Percentiles rank a stretch among this genome's conserved stretches.
Conservation (phyloP, 2,888 invertebrate genomes). For the Tortricodes alternella region DNA sequence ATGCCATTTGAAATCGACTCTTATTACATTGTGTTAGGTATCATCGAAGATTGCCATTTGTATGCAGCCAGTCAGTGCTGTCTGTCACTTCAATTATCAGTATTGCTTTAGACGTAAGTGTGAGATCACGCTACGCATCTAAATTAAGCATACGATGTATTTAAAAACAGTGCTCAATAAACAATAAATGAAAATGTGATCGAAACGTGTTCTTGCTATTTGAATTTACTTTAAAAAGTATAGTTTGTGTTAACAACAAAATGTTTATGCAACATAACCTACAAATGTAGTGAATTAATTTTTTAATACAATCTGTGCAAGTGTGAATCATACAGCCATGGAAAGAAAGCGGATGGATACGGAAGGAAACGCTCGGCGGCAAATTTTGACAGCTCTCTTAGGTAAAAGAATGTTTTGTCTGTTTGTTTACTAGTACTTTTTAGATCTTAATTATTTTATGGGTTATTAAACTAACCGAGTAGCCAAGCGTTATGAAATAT, state of each 20-base stretch:
- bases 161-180: constrained; percentile 9
- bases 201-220: background rate
- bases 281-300: constrained; percentile 18
- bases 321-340: constrained; percentile 41
- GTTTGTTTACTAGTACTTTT: constrained; percentile 7
- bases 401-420: constrained; percentile 48
- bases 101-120: background rate
- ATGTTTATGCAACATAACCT: constrained; percentile 31
- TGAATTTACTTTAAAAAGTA: background rate
- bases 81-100: background rate
- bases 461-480: too few relatives aligned
- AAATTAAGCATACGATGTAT: background rate
- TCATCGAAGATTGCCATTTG: background rate
- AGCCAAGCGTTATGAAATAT: too few relatives aligned
- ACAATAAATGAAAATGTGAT: constrained; percentile 2
- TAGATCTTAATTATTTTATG: too few relatives aligned
- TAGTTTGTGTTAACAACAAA: background rate
- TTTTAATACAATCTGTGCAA: background rate
- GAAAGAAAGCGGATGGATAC: constrained; percentile 43
- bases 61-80: background rate
- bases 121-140: background rate
- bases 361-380: constrained; percentile 48
- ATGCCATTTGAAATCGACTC: too few relatives aligned
- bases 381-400: constrained; percentile 60
- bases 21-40: background rate